phyloP scores from a whole-genome alignment of 2,113 vertebrate species.

The Neopipo cinnamomea region DNA sequence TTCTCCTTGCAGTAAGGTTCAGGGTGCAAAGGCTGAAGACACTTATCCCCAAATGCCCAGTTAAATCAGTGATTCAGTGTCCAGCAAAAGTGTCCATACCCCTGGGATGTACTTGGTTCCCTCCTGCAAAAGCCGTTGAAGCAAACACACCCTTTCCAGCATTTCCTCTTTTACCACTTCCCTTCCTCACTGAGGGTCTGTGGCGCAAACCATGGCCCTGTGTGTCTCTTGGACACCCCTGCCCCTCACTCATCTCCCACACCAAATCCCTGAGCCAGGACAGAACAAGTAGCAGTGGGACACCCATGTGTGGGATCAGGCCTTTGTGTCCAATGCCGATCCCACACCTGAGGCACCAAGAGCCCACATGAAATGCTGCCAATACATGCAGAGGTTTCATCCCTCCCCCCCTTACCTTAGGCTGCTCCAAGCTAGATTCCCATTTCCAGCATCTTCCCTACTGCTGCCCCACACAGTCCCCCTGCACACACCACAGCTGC shows the following conservation, averaged over 20 bases:
- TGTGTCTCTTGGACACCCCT: accelerated
- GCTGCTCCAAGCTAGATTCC: neutral
- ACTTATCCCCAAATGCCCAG: neutral
- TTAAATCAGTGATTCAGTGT: accelerated
- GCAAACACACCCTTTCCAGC: accelerated
- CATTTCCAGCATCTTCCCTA: neutral
- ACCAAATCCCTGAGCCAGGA: neutral
- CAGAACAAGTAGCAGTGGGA: neutral
- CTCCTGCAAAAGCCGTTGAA: neutral
- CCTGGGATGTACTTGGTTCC: accelerated
- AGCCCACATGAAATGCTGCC: neutral
- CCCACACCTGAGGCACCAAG: accelerated
- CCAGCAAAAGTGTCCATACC: neutral
- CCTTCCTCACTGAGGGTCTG: accelerated
- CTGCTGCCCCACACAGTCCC: accelerated
- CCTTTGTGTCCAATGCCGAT: accelerated
- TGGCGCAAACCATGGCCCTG: accelerated
- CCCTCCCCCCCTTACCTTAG: neutral
- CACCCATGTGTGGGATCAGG: accelerated
- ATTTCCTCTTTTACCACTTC: neutral
- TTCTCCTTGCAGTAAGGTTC: neutral
- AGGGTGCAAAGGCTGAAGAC: accelerated
- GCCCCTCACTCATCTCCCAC: neutral
- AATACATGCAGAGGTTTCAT: accelerated
- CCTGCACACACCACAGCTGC: neutral